Evolutionary conservation across 2,797 vertebrate species (phyloP), one percentile per base, ranked within the genome.

Genomic region (Myripristis murdjan): DNA sequence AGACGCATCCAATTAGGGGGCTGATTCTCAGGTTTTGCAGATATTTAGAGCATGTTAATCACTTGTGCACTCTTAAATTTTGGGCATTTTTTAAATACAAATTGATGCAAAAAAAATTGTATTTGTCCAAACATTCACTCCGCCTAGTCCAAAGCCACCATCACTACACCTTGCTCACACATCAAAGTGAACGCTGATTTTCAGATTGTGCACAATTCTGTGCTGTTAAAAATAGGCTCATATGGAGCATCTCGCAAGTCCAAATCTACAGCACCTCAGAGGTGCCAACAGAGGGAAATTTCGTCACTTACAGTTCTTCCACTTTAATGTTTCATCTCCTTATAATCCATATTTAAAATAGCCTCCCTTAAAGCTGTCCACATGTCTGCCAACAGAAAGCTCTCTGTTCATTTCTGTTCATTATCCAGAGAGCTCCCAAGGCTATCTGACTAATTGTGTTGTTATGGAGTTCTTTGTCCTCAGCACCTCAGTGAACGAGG

Each of bases 391-490:
- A 79, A 52, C 53, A 62, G 64, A 82, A 75, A 41, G 14, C 11
- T 41, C 39, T 46, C 26, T 60, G 67, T 73, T 87, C 65, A 74
- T 77, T 73, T 66, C 48, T 73, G 69, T 73, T 71, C 59, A 77
- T 82, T 74, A 73, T 82, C 80, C 63, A 77, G 35, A 20, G 49
- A 7, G 70, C 51, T 65, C 52, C 43, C 37, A 33, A 43, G 23
- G 65, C 67, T 54, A 56, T 26, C 44, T 46, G 56, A 37, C 74
- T 58, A 41, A 41, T 41, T 41, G 70, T 70, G 71, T 72, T 75
- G 63, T 79, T 68, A 52, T 71, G 33, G 35, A 71, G 31, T 53
- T 58, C 51, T 72, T 86, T 60, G 80, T 86, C 79, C 39, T 70
- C 62, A 77, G 70, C 77, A 71, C 39, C 52, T 22, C 63, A 64